Evolutionary conservation across 2,113 vertebrate genomes (phyloP), one percentile per base, ranked within the genome.

Genomic region (Tenebrosternarchus preto): DNA sequence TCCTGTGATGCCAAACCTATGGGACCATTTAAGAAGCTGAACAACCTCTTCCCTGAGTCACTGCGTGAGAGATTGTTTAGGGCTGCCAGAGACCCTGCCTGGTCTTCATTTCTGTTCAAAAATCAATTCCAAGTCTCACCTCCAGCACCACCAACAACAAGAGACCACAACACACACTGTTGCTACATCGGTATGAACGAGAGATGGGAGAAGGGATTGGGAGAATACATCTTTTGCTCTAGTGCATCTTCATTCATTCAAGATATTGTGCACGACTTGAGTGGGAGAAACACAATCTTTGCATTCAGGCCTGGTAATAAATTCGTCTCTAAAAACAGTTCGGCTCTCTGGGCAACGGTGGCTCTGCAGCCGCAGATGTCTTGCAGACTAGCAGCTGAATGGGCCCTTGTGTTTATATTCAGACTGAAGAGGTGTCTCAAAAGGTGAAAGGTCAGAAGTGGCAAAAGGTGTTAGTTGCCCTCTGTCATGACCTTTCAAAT

Each of bases 401-500:
- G 80, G 81, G 46, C 57, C 57, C 86, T 87, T 85, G 91, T 92
- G 92, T 92, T 88, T 83, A 80, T 59, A 46, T 82, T 84, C 83
- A 89, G 88, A 84, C 82, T 24, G 83, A 90, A 81, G 91, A 91
- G 91, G 91, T 89, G 88, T 90, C 87, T 88, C 29, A 63, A 4
- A 69, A 73, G 89, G 89, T 91, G 85, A 87, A 74, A 82, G 88
- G 87, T 89, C 84, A 75, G 82, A 76, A 78, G 84, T 68, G 84
- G 87, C 84, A 88, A 89, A 86, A 89, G 84, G 86, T 87, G 86
- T 88, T 67, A 75, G 87, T 84, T 86, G 82, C 83, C 77, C 83
- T 77, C 43, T 85, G 86, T 86, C 85, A 60, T 90, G 89, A 92
- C 91, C 91, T 91, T 88, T 90, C 82, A 90, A 91, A 92, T 90